A percentile compares a stretch with the other conserved stretches of the same genome.
phyloP scores from a whole-genome alignment of 2,113 vertebrate genomes.

The Brienomyrus longianalis region DNA sequence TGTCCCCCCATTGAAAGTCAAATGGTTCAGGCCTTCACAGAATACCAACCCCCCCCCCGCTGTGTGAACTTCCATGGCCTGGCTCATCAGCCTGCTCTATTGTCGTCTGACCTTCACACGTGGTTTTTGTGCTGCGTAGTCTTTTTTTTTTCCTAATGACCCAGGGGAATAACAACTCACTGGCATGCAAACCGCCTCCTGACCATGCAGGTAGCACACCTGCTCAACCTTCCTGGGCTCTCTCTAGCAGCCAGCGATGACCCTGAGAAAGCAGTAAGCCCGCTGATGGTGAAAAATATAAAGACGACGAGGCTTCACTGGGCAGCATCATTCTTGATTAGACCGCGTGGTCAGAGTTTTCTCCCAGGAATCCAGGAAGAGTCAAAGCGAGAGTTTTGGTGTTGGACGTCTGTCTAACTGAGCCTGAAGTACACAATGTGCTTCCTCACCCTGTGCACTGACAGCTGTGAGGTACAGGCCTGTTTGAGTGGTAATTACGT shows the following conservation, averaged over 20 bases:
- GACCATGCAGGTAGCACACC: background rate
- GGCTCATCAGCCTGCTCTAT: background rate
- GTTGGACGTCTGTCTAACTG: conserved; percentile 22
- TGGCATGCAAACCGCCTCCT: background rate
- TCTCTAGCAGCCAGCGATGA: background rate
- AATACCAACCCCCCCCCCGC: too few species aligned
- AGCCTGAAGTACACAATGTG: conserved; percentile 25
- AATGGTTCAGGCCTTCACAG: background rate
- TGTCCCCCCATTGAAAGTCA: background rate
- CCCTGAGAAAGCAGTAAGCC: background rate
- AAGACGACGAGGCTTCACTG: background rate
- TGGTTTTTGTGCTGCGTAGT: background rate
- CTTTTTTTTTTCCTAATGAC: background rate
- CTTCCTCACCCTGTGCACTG: background rate
- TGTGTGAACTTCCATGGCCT: background rate
- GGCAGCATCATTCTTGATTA: background rate
- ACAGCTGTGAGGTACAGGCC: conserved; percentile 28
- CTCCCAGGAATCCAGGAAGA: background rate
- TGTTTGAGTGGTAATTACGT: conserved; percentile 36
- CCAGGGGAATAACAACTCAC: background rate
- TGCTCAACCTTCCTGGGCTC: background rate
- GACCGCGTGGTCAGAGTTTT: background rate
- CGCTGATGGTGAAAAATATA: background rate
- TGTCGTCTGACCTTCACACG: background rate
- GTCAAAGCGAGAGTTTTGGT: background rate